These are phyloP conservation scores for Pseudotriccus pelzelni DNA, from an alignment of 2,797 vertebrate species.

Conservation along the genomic window DNA sequence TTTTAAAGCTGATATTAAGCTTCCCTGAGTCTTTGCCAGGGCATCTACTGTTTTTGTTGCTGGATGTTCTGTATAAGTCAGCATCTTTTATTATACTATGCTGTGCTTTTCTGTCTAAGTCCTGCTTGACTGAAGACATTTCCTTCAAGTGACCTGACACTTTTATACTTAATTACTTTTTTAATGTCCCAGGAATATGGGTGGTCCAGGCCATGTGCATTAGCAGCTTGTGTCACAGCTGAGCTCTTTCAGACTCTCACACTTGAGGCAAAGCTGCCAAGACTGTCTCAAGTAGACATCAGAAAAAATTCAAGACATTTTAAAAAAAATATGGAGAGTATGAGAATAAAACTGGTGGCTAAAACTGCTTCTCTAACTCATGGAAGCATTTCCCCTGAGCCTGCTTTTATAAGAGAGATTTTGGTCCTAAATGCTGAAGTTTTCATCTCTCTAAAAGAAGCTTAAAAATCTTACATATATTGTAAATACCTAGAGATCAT, in stretches of 20 bases:
- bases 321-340: neutral
- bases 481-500: neutral
- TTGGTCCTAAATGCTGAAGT: neutral
- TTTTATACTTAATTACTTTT: neutral
- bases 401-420: neutral
- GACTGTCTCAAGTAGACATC: neutral
- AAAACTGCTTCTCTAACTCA: neutral
- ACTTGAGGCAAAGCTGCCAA: neutral
- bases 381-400: neutral
- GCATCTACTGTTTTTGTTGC: neutral
- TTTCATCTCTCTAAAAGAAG: neutral
- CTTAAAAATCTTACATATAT: neutral
- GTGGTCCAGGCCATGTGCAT: slow-evolving; percentile 26
- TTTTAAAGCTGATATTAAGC: neutral
- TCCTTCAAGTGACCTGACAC: neutral
- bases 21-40: neutral
- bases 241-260: neutral
- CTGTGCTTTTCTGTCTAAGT: slow-evolving; percentile 10
- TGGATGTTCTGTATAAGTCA: neutral
- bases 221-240: slow-evolving; percentile 13
- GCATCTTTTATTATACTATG: neutral
- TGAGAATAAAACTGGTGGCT: neutral
- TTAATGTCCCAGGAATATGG: slow-evolving; percentile 6
- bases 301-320: neutral
- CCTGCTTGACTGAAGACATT: neutral